These are phyloP conservation scores for Panorpa germanica DNA, from an alignment of 2,888 invertebrate species.

Conservation along the genomic window DNA sequence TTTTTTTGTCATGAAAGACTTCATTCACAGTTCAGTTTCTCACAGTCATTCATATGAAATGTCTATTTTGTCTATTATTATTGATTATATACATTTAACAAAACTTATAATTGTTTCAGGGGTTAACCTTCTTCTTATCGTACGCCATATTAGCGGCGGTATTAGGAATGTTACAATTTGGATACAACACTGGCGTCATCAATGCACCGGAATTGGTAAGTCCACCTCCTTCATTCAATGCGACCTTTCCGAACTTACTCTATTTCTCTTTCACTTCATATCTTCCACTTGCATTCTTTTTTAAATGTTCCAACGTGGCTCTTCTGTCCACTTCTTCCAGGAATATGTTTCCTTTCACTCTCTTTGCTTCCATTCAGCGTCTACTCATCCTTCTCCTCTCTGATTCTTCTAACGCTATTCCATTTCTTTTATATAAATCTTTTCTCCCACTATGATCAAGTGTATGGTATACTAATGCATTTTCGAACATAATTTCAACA, in stretches of 20 bases:
- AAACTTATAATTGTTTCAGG: conserved; percentile 38
- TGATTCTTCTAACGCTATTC: not conserved
- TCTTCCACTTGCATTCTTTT: not conserved
- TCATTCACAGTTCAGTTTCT: too few species aligned
- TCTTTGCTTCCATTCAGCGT: not conserved
- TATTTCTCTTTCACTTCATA: conserved; percentile 1
- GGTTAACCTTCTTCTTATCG: conserved; percentile 82
- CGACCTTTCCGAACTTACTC: not conserved
- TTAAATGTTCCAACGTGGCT: not conserved
- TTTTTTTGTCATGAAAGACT: too few species aligned
- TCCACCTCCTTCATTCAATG: conserved; percentile 8
- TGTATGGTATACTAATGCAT: too few species aligned
- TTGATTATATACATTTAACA: conserved; percentile 2
- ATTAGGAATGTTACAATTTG: conserved; percentile 89
- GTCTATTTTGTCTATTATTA: too few species aligned
- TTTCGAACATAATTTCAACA: conserved; percentile 20
- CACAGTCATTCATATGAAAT: too few species aligned
- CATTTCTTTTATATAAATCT: too few species aligned
- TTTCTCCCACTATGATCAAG: not conserved
- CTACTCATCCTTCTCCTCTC: not conserved
- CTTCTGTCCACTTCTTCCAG: not conserved
- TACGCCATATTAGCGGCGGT: conserved; percentile 90
- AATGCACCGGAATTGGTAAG: conserved; percentile 78
- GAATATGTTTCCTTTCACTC: not conserved
- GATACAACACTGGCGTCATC: conserved; percentile 92